phyloP scores from a whole-genome alignment of 2,113 vertebrate genomes.

The Cromileptes altivelis region DNA sequence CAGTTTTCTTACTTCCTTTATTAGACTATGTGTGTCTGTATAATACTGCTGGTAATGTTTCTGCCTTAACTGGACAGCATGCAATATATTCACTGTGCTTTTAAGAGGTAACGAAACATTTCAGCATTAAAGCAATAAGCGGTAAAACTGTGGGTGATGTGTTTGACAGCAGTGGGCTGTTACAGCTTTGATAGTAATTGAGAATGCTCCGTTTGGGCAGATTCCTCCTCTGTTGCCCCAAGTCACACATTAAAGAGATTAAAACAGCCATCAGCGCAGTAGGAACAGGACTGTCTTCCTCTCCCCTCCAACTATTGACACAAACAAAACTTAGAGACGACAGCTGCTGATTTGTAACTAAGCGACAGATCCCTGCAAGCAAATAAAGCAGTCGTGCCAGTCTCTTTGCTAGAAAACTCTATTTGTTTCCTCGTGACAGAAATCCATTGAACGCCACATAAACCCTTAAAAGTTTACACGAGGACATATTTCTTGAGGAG shows the following conservation, averaged over 20 bases:
- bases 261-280: constrained; percentile 73
- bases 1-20: background rate
- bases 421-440: constrained; percentile 65
- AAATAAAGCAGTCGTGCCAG: constrained; percentile 59
- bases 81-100: constrained; percentile 7
- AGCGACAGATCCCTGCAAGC: constrained; percentile 72
- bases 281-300: constrained; percentile 53
- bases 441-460: constrained; percentile 63
- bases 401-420: constrained; percentile 62
- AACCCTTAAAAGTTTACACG: constrained; percentile 65
- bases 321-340: constrained; percentile 74
- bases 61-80: background rate
- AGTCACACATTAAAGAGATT: constrained; percentile 79
- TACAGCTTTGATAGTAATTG: constrained; percentile 74
- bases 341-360: constrained; percentile 73
- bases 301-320: constrained; percentile 77
- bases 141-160: constrained; percentile 40
- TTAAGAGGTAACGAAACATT: constrained; percentile 15
- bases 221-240: constrained; percentile 62
- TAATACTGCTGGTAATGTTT: background rate
- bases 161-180: constrained; percentile 60
- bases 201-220: constrained; percentile 70
- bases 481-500: constrained; percentile 49
- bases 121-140: constrained; percentile 27
- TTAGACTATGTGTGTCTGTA: background rate